Base-by-base conservation (phyloP, 2,888 invertebrate species). In the Troglohyphantes excavatus region DNA sequence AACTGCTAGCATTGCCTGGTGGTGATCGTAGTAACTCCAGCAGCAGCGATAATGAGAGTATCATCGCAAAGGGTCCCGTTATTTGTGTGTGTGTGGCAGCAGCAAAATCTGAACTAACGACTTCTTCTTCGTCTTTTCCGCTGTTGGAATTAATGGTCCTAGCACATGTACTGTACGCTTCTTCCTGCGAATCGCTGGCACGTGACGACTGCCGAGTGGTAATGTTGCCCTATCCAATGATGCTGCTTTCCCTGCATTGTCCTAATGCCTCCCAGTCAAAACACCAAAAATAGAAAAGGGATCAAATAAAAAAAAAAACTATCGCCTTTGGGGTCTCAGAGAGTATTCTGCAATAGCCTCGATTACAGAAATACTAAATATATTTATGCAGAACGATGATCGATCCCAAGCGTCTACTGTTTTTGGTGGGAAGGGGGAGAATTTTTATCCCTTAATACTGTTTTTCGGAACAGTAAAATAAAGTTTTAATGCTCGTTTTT, bases 311-410 rank as follows among this genome's bases (percentile, higher is more conserved):
- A 39, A 39, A 13, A 39, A 39, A n/a, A n/a, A 27, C n/a, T 63
- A 33, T 76, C 29, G 61, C 61, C 39, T 53, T 26, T 26, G 26
- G 65, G 67, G 79, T 67, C 76, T 59, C 27, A 6, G 23, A 39
- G 76, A 63, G 17, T 63, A 19, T 43, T 67, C 79, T 79, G 26
- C 65, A 65, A 67, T 65, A 65, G 68, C 46, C 68, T 43, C 81
- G 81, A 72, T 72, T 82, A 82, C 82, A 82, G 46, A 82, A 82
- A 70, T 82, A 82, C 82, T 82, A 82, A 82, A 82, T 82, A 82
- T 82, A 82, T 82, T 70, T 70, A 82, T 82, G 82, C 82, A 82
- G 72, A 72, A 70, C 53, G 70, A 7, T 76, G 68, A 81, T 82
- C 70, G 72, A 70, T 68, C 68, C 29, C 43, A 21, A 26, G 17